These are phyloP conservation scores for Dallia pectoralis DNA, from an alignment of 2,797 vertebrate genomes.

Conservation along the genomic window DNA sequence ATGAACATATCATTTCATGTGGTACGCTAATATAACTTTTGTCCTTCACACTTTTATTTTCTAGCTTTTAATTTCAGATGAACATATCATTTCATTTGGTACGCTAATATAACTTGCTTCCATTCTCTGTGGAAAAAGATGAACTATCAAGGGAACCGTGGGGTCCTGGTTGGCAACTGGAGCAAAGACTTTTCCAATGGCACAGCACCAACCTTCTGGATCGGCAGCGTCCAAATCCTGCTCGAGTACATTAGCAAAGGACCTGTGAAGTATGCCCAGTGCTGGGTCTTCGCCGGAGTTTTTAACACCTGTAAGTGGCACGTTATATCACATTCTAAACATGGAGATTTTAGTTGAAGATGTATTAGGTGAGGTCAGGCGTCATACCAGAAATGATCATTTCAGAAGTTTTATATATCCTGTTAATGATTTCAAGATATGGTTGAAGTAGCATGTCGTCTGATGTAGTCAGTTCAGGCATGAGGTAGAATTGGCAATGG, in stretches of 20 bases:
- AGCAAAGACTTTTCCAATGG: conserved; percentile 74
- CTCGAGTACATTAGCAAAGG: conserved; percentile 71
- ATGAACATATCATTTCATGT: background rate
- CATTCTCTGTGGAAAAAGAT: conserved; percentile 67
- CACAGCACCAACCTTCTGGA: conserved; percentile 82
- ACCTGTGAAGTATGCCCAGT: conserved; percentile 84
- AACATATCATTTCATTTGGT: background rate
- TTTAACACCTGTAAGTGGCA: conserved; percentile 87
- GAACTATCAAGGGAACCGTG: conserved; percentile 84
- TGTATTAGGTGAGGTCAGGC: too few species aligned
- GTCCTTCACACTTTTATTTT: too few species aligned
- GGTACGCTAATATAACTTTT: background rate
- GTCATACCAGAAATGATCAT: too few species aligned
- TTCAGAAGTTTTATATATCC: too few species aligned
- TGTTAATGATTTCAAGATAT: too few species aligned
- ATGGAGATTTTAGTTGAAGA: too few species aligned
- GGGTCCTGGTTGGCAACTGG: conserved; percentile 88
- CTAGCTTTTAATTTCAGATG: background rate
- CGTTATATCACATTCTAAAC: background rate
- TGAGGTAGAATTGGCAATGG: too few species aligned
- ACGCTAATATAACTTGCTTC: background rate
- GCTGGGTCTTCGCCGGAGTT: conserved; percentile 93
- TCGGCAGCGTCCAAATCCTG: conserved; percentile 85
- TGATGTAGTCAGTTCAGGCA: too few species aligned
- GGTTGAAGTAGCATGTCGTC: too few species aligned